phyloP scores from a whole-genome alignment of 2,797 vertebrate genomes.

The Philypnodon macrostomus region DNA sequence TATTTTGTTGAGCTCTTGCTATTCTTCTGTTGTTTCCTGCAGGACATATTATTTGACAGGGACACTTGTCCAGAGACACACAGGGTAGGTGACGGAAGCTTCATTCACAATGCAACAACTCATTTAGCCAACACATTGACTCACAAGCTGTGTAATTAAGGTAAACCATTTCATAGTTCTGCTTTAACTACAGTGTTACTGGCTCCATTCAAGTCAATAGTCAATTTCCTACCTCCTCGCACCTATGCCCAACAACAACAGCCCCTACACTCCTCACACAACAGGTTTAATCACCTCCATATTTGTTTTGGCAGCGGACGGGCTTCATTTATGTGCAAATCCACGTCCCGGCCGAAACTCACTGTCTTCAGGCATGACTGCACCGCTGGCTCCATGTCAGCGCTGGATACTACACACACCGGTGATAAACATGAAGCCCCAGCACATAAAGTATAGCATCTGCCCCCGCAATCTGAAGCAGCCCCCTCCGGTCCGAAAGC shows the following conservation, averaged over 20 bases:
- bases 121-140: too few species aligned
- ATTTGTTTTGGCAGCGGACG: slow-evolving; percentile 54
- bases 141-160: too few species aligned
- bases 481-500: slow-evolving; percentile 45
- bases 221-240: neutral
- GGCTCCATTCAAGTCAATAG: neutral
- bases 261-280: slow-evolving; percentile 13
- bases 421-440: slow-evolving; percentile 53
- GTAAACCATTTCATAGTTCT: too few species aligned
- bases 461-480: slow-evolving; percentile 62
- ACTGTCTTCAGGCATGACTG: slow-evolving; percentile 64
- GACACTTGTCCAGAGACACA: too few species aligned
- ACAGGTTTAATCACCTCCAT: slow-evolving; percentile 37
- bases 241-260: slow-evolving; percentile 6
- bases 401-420: slow-evolving; percentile 19
- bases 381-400: slow-evolving; percentile 56
- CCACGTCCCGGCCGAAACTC: slow-evolving; percentile 51
- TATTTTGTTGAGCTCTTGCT: too few species aligned
- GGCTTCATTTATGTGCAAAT: slow-evolving; percentile 51
- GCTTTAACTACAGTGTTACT: too few species aligned
- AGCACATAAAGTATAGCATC: slow-evolving; percentile 62
- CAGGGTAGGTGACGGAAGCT: too few species aligned
- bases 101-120: too few species aligned
- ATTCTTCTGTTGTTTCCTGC: too few species aligned
- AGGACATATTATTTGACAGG: too few species aligned